Percentiles rank a stretch among this genome's conserved stretches.
phyloP scores from a whole-genome alignment of 2,797 vertebrate genomes.

The Helicolenus hilgendorfi region DNA sequence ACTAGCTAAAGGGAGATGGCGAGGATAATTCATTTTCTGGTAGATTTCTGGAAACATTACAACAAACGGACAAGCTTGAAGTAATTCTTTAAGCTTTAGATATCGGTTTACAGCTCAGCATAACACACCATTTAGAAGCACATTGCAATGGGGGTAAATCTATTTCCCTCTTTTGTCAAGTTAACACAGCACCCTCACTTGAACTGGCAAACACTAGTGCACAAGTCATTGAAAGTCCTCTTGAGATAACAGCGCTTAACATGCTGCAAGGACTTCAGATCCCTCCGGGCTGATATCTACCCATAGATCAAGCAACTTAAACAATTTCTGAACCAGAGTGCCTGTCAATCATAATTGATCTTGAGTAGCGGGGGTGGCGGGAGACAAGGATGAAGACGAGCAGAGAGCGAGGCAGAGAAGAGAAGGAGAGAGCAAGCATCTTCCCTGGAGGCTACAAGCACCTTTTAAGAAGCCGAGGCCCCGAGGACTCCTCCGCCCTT shows the following conservation, averaged over 20 bases:
- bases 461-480: slow-evolving; percentile 70
- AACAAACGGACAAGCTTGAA: slow-evolving; percentile 29
- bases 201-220: slow-evolving; percentile 32
- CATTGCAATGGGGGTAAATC: neutral
- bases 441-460: slow-evolving; percentile 75
- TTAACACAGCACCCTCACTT: slow-evolving; percentile 4
- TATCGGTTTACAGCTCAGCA: slow-evolving; percentile 28
- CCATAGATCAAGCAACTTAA: slow-evolving; percentile 73
- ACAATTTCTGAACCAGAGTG: slow-evolving; percentile 55
- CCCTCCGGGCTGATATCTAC: slow-evolving; percentile 44
- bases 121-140: slow-evolving; percentile 4
- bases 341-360: slow-evolving; percentile 86
- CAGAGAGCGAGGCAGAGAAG: slow-evolving; percentile 32
- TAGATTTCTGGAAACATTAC: slow-evolving; percentile 41
- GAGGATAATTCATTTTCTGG: slow-evolving; percentile 52
- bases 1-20: slow-evolving; percentile 43
- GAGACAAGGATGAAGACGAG: slow-evolving; percentile 42
- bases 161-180: neutral
- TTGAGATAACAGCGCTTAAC: slow-evolving; percentile 22
- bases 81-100: slow-evolving; percentile 25
- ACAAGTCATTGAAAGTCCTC: slow-evolving; percentile 54
- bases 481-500: slow-evolving; percentile 62
- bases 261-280: slow-evolving; percentile 26
- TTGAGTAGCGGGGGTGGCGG: slow-evolving; percentile 46
- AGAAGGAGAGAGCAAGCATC: slow-evolving; percentile 40